Evolutionary conservation across 2,113 vertebrate species (phyloP).

Genomic region (Podocnemis expansa): DNA sequence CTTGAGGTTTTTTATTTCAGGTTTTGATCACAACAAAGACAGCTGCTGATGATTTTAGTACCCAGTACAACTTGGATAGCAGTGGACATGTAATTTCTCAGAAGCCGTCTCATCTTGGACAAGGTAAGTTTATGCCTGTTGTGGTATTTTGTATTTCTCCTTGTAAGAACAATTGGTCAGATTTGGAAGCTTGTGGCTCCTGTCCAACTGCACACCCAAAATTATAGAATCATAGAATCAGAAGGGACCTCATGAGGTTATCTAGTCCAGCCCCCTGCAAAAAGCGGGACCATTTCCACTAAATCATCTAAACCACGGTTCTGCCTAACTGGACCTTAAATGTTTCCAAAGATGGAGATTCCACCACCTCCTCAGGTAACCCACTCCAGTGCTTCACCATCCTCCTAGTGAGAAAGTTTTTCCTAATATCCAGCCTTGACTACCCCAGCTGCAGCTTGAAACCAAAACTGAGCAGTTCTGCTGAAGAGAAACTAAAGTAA

Average conservation of each 20-base stretch:
- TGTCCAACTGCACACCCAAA: not conserved
- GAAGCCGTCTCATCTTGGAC: conserved; percentile 92
- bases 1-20: conserved; percentile 66
- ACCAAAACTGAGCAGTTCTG: not conserved
- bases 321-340: too few species aligned
- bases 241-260: too few species aligned
- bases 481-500: not conserved
- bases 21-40: conserved; percentile 92
- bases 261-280: too few species aligned
- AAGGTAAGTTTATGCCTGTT: conserved; percentile 79
- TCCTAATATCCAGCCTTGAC: too few species aligned
- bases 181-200: not conserved
- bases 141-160: not conserved
- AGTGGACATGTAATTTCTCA: conserved; percentile 85
- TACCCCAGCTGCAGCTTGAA: too few species aligned
- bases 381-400: too few species aligned
- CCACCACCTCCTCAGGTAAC: too few species aligned
- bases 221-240: too few species aligned
- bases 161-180: not conserved
- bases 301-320: too few species aligned
- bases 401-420: too few species aligned
- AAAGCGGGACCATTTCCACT: too few species aligned
- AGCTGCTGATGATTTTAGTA: conserved; percentile 82
- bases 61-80: conserved; percentile 87
- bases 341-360: too few species aligned